phyloP scores from a whole-genome alignment of 2,113 vertebrate genomes.

The Cyanoramphus novaezelandiae region DNA sequence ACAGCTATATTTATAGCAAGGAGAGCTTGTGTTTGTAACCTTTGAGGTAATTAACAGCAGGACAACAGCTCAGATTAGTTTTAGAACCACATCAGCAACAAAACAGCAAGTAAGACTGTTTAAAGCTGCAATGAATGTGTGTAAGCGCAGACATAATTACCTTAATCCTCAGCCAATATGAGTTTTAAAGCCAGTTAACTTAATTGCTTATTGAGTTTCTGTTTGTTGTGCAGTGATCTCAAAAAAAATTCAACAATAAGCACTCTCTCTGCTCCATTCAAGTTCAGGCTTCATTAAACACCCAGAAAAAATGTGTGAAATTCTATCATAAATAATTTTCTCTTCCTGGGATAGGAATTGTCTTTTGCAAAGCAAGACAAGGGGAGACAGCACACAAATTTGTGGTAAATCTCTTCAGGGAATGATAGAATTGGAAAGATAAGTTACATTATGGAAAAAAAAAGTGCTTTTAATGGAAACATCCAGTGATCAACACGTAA shows the following conservation, averaged over 20 bases:
- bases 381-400: neutral
- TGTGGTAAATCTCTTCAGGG: neutral
- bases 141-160: constrained; percentile 37
- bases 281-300: constrained; percentile 54
- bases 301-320: constrained; percentile 43
- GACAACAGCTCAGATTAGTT: neutral
- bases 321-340: constrained; percentile 28
- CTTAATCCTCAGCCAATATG: constrained; percentile 51
- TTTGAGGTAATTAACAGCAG: constrained; percentile 14
- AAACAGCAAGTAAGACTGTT: constrained; percentile 7
- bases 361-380: neutral
- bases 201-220: constrained; percentile 57
- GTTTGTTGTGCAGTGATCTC: constrained; percentile 60
- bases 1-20: neutral
- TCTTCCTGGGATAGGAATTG: neutral
- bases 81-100: constrained; percentile 20
- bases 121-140: constrained; percentile 19
- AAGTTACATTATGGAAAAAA: neutral
- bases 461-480: neutral
- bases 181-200: constrained; percentile 58
- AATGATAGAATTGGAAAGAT: neutral
- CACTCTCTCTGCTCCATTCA: constrained; percentile 10
- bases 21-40: constrained; percentile 7
- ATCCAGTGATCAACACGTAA: neutral
- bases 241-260: constrained; percentile 42